Conservation (phyloP, 2,888 invertebrate species). For the Cephalotes varians region DNA sequence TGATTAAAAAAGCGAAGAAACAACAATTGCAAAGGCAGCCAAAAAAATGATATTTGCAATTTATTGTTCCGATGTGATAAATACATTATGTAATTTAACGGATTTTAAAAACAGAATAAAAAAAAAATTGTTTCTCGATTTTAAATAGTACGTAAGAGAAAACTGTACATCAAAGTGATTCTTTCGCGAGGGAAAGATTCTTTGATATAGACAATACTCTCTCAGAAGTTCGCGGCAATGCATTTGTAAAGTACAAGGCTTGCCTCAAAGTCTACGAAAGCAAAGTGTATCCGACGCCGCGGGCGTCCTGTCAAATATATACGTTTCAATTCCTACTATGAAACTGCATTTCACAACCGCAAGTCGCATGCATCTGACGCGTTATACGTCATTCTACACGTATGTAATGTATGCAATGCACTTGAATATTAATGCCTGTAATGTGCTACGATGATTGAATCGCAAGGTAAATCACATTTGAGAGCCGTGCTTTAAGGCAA, state of each 20-base stretch:
- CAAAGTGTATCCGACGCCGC: constrained; percentile 35
- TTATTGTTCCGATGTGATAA: too few species aligned
- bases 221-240: constrained; percentile 18
- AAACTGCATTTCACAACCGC: constrained; percentile 66
- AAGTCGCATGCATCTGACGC: constrained; percentile 55
- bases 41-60: constrained; percentile 9
- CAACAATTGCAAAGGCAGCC: neutral
- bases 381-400: constrained; percentile 49
- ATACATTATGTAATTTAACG: constrained; percentile 1
- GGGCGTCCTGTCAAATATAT: constrained; percentile 52
- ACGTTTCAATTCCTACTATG: constrained; percentile 61
- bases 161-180: constrained; percentile 11
- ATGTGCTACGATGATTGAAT: constrained; percentile 52
- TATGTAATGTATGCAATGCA: constrained; percentile 51
- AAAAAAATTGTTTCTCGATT: neutral
- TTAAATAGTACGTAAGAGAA: constrained; percentile 2
- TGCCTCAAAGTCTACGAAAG: constrained; percentile 45
- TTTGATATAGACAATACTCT: constrained; percentile 38
- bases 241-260: constrained; percentile 21
- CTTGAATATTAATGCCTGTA: constrained; percentile 53
- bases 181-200: neutral
- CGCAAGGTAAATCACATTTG: constrained; percentile 44
- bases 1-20: constrained; percentile 11
- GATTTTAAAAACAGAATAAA: neutral
- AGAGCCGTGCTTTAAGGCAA: constrained; percentile 10